phyloP scores from a whole-genome alignment of 30 jellyfish, hydroid and myxozoan genomes.

The Morbakka virulenta region DNA sequence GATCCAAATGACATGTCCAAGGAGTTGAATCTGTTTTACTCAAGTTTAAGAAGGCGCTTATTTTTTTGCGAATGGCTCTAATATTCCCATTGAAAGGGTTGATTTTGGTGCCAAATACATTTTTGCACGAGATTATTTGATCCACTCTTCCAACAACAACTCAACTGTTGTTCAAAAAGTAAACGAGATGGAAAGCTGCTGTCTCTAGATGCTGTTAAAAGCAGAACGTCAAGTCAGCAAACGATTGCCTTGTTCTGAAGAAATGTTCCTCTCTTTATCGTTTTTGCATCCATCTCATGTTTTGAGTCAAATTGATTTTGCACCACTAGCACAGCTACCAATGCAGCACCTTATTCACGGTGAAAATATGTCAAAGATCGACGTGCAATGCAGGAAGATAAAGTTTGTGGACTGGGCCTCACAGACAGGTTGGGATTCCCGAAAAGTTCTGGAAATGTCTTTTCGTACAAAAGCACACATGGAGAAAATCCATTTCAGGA shows the following conservation, averaged over 20 bases:
- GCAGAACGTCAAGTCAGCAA: slow-evolving; percentile 23
- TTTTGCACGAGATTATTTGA: too few relatives aligned
- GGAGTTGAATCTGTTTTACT: too few relatives aligned
- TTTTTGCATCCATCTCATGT: slow-evolving; percentile 11
- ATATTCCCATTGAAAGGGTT: too few relatives aligned
- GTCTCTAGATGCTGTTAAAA: neutral
- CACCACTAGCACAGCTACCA: neutral
- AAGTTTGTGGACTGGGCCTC: neutral
- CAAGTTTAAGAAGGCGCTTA: too few relatives aligned
- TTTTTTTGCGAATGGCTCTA: too few relatives aligned
- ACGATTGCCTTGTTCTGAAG: slow-evolving; percentile 19
- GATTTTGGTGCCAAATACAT: neutral
- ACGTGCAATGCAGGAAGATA: slow-evolving; percentile 7
- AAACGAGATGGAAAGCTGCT: neutral
- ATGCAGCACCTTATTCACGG: slow-evolving; percentile 8
- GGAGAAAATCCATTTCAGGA: neutral
- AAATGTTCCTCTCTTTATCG: neutral
- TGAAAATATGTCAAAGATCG: neutral
- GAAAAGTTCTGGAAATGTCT: neutral
- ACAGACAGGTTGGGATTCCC: neutral
- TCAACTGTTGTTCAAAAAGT: too few relatives aligned
- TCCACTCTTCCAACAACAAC: too few relatives aligned
- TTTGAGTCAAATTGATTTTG: neutral
- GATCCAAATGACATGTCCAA: too few relatives aligned
- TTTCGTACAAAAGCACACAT: neutral